Evolutionary conservation across 1,140 invertebrate species (phyloP).

Genomic region (Campoletis sonorensis): DNA sequence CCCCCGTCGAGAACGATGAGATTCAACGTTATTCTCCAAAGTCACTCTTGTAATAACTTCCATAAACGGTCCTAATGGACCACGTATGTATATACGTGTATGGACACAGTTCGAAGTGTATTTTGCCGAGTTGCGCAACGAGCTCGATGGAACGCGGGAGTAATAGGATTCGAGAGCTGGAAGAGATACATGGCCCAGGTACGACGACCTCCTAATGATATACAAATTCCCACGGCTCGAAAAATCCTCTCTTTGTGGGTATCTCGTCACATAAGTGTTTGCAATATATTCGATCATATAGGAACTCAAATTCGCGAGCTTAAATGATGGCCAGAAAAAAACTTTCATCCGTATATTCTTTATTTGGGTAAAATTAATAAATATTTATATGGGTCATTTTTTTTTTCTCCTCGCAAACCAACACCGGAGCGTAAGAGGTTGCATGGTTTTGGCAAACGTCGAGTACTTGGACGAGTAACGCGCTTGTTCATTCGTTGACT

Average conservation of each 20-base stretch:
- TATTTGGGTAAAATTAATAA: no score
- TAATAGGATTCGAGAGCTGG: slow-evolving; percentile 18
- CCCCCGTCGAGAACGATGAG: slow-evolving; percentile 67
- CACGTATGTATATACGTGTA: slow-evolving; percentile 42
- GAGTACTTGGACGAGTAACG: no score
- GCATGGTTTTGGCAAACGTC: no score
- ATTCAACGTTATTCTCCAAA: slow-evolving; percentile 65
- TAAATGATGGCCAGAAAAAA: no score
- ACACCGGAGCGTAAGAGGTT: no score
- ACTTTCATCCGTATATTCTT: no score
- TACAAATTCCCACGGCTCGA: slow-evolving; percentile 17
- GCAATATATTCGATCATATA: no score
- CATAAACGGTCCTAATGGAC: slow-evolving; percentile 63
- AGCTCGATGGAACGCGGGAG: slow-evolving; percentile 5
- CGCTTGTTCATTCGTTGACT: no score
- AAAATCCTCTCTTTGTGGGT: neutral
- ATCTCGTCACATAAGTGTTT: no score
- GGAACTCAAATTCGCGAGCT: no score
- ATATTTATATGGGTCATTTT: no score
- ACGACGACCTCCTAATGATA: slow-evolving; percentile 14
- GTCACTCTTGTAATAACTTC: slow-evolving; percentile 71
- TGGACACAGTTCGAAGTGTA: slow-evolving; percentile 18
- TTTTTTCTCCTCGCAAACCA: no score
- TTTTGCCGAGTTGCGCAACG: slow-evolving; percentile 39
- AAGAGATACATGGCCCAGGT: neutral